Base-by-base conservation (phyloP, 23 tunicate genomes). In the Ciona savignyi region DNA sequence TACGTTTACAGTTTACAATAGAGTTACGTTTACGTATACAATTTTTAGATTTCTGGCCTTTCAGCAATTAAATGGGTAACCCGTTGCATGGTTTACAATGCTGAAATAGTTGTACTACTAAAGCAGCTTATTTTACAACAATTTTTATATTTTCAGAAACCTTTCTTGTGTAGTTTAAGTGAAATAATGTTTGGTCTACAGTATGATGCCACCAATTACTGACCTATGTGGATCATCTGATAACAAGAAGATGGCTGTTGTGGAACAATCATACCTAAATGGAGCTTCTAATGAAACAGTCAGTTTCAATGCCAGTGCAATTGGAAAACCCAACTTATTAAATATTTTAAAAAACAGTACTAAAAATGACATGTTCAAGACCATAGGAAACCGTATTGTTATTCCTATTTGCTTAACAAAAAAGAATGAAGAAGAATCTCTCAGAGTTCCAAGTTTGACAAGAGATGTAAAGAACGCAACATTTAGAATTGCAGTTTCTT, bases 351-450 rank as follows among this genome's bases (percentile, higher is more conserved):
- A 72, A 49, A 72, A 48, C 76, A 49, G 62, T 2, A 74, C 66
- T 4, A 81, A 81, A 65, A 21, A 75, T 11, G 75, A 65, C 15
- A 70, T 68, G 28, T 74, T 82, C 70, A 74, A 82, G 62, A 82
- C 87, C 0, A 82, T 82, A 29, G 87, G 87, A 51, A 76, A 82
- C 29, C 80, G 87, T 32, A 82, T 82, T 56, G 87, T 82, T 4
- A 76, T 82, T 27, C 87, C 87, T 0, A 82, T 82, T 9, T 51
- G 65, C 30, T 21, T 69, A 6, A n/a, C 75, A 26, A 24, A 62
- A 29, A 78, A 78, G 49, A 68, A 68, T 33, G 27, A 48, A 24
- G 24, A 25, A 30, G 25, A n/a, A 26, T 3, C 56, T 4, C 22
- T 9, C 4, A 60, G 48, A 9, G 25, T 19, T n/a, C 19, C 65